These are phyloP conservation scores for Hesperia comma DNA, from an alignment of 2,888 invertebrate genomes.

Conservation along the genomic window DNA sequence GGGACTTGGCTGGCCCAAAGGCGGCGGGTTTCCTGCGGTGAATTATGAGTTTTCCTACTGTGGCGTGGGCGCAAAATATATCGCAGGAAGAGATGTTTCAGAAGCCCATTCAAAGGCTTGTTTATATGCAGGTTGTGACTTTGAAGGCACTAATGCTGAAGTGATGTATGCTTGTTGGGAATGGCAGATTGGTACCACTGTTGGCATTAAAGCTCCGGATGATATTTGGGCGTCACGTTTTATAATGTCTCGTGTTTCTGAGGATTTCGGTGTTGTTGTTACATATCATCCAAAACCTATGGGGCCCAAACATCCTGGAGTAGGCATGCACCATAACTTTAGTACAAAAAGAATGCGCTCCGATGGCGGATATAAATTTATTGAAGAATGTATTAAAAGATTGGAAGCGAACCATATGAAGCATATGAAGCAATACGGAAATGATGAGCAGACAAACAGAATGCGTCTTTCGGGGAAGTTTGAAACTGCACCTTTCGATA, in stretches of 20 bases:
- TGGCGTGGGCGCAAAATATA: conserved; percentile 96
- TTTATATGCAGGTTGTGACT: conserved; percentile 95
- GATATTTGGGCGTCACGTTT: conserved; percentile 94
- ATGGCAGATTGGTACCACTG: conserved; percentile 94
- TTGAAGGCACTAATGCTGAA: conserved; percentile 98
- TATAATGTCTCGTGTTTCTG: conserved; percentile 91
- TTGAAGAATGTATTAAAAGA: conserved; percentile 95
- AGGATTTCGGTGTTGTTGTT: conserved; percentile 91
- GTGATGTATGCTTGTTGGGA: conserved; percentile 98
- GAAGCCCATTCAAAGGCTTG: conserved; percentile 93
- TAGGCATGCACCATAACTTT: conserved; percentile 96
- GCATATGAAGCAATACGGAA: conserved; percentile 96
- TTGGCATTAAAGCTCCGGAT: conserved; percentile 92
- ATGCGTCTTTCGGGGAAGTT: conserved; percentile 96
- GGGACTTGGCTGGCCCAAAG: conserved; percentile 96
- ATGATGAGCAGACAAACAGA: conserved; percentile 95
- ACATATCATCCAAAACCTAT: conserved; percentile 89
- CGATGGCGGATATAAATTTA: conserved; percentile 88
- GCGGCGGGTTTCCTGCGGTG: conserved; percentile 93
- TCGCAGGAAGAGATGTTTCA: conserved; percentile 95
- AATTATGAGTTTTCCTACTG: conserved; percentile 96
- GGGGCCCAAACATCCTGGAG: conserved; percentile 93
- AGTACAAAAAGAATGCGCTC: conserved; percentile 93
- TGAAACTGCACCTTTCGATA: conserved; percentile 97
- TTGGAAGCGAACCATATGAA: conserved; percentile 93